phyloP scores from a whole-genome alignment of 2,113 vertebrate genomes.

The Camelus bactrianus region DNA sequence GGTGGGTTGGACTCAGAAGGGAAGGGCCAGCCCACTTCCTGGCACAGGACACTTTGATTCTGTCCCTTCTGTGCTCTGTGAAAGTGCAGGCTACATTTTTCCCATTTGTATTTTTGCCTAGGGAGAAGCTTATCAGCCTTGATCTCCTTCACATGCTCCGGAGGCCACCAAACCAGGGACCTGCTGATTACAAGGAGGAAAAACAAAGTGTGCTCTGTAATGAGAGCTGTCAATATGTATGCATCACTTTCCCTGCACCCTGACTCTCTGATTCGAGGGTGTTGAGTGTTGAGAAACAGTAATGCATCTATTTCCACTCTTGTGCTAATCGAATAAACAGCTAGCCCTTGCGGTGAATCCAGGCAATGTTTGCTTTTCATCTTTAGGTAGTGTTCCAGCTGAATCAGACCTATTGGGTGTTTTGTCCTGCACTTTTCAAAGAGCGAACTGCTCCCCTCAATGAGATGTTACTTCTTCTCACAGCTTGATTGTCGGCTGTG shows the following conservation, averaged over 20 bases:
- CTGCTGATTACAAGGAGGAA: neutral
- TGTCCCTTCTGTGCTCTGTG: neutral
- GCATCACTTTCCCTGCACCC: neutral
- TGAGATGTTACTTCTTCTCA: neutral
- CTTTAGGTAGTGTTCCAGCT: too few relatives aligned
- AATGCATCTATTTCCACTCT: accelerated
- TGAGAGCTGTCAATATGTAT: accelerated
- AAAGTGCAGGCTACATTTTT: neutral
- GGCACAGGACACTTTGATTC: neutral
- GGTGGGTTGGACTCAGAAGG: neutral
- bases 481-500: neutral
- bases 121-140: neutral
- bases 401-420: neutral
- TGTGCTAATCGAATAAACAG: too few relatives aligned
- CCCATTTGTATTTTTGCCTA: neutral
- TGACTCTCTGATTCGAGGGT: neutral
- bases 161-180: neutral
- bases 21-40: neutral
- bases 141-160: neutral
- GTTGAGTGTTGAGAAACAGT: neutral
- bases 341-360: neutral
- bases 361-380: neutral
- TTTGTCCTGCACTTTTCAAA: neutral
- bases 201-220: neutral
- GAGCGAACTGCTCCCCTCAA: neutral